A percentile compares a stretch with the other conserved stretches of the same genome.
These are phyloP conservation scores for Ispidina lecontei DNA, from an alignment of 2,797 vertebrate species.

Conservation along the genomic window DNA sequence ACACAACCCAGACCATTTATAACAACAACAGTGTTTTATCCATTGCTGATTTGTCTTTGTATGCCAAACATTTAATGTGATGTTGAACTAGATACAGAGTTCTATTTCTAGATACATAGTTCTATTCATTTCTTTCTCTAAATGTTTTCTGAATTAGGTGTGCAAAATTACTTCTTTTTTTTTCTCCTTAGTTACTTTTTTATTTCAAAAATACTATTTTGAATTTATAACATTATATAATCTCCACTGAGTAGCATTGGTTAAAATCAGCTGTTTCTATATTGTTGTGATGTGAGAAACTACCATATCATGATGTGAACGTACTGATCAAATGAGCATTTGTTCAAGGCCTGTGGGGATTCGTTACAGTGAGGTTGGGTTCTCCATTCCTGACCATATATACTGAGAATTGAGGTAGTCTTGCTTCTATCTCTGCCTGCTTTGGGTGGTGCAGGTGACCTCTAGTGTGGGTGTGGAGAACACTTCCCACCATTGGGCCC, in stretches of 20 bases:
- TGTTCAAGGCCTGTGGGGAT: background rate
- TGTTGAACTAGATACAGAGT: background rate
- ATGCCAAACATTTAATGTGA: background rate
- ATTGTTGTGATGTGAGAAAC: background rate
- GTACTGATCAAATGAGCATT: background rate
- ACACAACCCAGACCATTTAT: background rate
- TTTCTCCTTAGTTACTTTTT: background rate
- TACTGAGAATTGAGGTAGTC: background rate
- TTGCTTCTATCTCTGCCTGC: background rate
- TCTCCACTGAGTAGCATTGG: background rate
- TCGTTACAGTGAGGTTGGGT: background rate
- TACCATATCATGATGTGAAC: background rate
- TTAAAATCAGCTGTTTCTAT: background rate
- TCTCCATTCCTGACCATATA: background rate
- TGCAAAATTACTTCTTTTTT: background rate
- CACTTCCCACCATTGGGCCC: background rate
- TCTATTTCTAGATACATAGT: background rate
- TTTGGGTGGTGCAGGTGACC: background rate
- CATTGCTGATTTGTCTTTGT: background rate
- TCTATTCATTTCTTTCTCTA: background rate
- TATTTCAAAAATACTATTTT: background rate
- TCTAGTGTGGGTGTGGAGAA: background rate
- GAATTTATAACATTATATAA: background rate
- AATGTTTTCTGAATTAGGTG: background rate
- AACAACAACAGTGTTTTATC: background rate